Base-by-base conservation (phyloP, 1,140 invertebrate genomes). In the Saccostrea echinata region DNA sequence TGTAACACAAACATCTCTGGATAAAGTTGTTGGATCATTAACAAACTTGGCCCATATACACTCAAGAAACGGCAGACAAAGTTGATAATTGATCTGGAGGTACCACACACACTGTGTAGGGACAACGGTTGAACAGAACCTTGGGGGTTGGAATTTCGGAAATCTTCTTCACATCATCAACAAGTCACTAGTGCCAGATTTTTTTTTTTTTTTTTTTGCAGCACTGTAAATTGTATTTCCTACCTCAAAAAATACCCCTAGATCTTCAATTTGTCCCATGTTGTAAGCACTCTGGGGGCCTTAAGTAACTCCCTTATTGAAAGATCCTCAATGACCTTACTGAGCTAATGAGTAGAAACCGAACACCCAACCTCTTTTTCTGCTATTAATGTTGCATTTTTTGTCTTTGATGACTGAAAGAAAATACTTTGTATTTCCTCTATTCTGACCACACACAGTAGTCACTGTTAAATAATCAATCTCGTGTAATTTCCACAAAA, bases 11-110 rank as follows among this genome's bases (percentile, higher is more conserved):
- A 76, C 68, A 76, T 76, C 27, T 16, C 68, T 30, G 68, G 68
- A 76, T 76, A 12, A 76, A 76, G 68, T 76, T 76, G 68, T 76
- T 27, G 68, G 68, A 76, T 76, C 68, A 76, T 76, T 76, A 76
- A 76, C 68, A 76, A 76, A 76, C 68, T 76, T 76, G 68, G 68
- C 68, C 68, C 68, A 76, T 76, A 30, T 11, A 76, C 68, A 76
- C 68, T 76, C 27, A 27, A 76, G 2, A 13, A 33, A 33, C 68
- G 33, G 68, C 11, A 76, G 68, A 27, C 68, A 76, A 76, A 76
- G 55, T 76, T 76, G 68, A 76, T 76, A 33, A 76, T 76, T 76
- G 68, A 76, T 76, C 68, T 30, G 27, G 30, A 16, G 27, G 68
- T 76, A 76, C 68, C 68, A 76, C 68, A 76, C 68, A 76, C 68